A percentile compares a stretch with the other conserved stretches of the same genome.
Evolutionary conservation across 2,888 invertebrate species (phyloP).

Genomic region (Cataglyphis rosenhaueri): DNA sequence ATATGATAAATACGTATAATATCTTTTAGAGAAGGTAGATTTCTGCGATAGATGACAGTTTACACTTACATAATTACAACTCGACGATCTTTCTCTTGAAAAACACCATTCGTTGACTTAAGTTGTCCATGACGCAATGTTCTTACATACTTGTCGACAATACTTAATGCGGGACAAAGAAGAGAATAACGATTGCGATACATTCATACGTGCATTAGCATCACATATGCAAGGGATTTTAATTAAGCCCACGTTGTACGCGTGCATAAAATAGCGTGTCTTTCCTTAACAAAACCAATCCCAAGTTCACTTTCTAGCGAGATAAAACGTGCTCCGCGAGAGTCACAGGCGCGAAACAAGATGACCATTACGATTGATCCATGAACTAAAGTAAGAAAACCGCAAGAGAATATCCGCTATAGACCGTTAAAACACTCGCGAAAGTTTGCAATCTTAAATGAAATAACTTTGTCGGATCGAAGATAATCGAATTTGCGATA

Average conservation of each 20-base stretch:
- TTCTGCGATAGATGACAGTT: background rate
- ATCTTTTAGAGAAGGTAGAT: background rate
- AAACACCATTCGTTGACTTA: slow-evolving; percentile 12
- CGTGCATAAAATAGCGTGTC: slow-evolving; percentile 64
- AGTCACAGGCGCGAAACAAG: slow-evolving; percentile 46
- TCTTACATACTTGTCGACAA: slow-evolving; percentile 55
- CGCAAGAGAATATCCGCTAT: background rate
- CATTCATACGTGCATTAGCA: slow-evolving; percentile 16
- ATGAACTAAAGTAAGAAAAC: slow-evolving; percentile 27
- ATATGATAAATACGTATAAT: background rate
- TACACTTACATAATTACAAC: background rate
- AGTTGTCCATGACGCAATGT: background rate
- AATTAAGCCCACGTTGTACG: slow-evolving; percentile 60
- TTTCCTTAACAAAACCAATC: slow-evolving; percentile 81
- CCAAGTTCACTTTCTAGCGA: slow-evolving; percentile 77
- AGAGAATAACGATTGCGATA: slow-evolving; percentile 32
- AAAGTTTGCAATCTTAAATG: slow-evolving; percentile 29
- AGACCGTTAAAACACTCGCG: background rate
- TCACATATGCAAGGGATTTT: slow-evolving; percentile 40
- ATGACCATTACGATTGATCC: slow-evolving; percentile 62
- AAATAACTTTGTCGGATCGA: slow-evolving; percentile 14
- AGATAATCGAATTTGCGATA: slow-evolving; percentile 2
- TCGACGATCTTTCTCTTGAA: slow-evolving; percentile 16
- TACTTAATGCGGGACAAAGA: slow-evolving; percentile 16
- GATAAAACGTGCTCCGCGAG: slow-evolving; percentile 60